These are phyloP conservation scores for Asteroscopus sphinx DNA, from an alignment of 2,888 invertebrate genomes.

Conservation along the genomic window DNA sequence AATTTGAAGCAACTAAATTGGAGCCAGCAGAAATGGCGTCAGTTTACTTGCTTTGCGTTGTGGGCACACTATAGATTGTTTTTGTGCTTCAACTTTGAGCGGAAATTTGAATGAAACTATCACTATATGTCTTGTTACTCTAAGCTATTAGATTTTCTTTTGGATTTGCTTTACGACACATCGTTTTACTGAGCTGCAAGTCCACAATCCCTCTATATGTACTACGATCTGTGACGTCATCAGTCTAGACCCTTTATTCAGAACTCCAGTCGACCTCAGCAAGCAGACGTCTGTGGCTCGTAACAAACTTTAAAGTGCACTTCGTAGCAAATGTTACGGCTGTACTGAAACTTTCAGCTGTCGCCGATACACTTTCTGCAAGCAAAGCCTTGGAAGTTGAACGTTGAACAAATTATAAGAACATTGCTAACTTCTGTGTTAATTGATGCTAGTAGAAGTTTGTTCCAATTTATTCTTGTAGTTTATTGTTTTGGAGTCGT, in stretches of 20 bases:
- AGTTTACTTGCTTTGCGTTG: no score
- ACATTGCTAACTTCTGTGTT: slow-evolving; percentile 44
- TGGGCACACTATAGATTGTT: no score
- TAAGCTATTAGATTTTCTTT: no score
- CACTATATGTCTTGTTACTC: no score
- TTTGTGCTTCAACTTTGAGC: no score
- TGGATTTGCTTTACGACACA: no score
- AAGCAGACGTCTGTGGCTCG: slow-evolving; percentile 51
- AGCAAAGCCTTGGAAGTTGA: slow-evolving; percentile 33
- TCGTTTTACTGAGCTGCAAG: neutral
- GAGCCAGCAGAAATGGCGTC: no score
- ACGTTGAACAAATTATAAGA: slow-evolving; percentile 51
- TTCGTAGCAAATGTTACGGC: slow-evolving; percentile 67
- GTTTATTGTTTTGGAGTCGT: neutral
- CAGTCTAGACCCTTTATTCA: slow-evolving; percentile 37
- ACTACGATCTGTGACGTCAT: slow-evolving; percentile 10
- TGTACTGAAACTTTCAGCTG: slow-evolving; percentile 47
- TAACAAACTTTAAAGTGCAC: slow-evolving; percentile 70
- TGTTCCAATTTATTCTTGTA: slow-evolving; percentile 16
- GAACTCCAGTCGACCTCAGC: slow-evolving; percentile 42
- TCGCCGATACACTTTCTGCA: slow-evolving; percentile 48
- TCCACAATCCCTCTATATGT: slow-evolving; percentile 8
- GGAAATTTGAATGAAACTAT: no score
- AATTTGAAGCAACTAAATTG: no score
- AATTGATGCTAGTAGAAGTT: slow-evolving; percentile 39